A percentile compares a stretch with the other conserved stretches of the same genome.
phyloP scores from a whole-genome alignment of 1,140 invertebrate genomes.

The Microplitis mediator region DNA sequence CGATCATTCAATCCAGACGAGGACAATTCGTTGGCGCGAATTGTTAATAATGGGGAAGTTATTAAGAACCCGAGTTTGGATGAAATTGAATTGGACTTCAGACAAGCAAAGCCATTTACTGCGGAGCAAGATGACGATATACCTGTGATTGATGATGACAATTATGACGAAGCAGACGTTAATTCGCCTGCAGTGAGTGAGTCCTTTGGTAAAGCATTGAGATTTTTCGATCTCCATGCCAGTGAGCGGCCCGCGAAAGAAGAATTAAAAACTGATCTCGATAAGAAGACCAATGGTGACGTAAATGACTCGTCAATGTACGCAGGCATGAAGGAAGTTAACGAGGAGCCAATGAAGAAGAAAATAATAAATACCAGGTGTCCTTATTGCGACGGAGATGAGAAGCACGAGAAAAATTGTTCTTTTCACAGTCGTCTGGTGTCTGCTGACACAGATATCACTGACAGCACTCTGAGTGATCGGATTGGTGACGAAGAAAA shows the following conservation, averaged over 20 bases:
- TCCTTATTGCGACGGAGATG: slow-evolving; percentile 46
- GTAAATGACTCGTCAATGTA: slow-evolving; percentile 36
- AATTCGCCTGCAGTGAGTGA: slow-evolving; percentile 5
- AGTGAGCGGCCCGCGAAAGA: slow-evolving; percentile 23
- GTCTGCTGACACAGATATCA: background rate
- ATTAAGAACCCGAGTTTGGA: slow-evolving; percentile 45
- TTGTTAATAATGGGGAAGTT: slow-evolving; percentile 51
- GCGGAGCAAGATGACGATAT: slow-evolving; percentile 16
- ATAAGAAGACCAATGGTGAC: slow-evolving; percentile 33
- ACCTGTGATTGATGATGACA: background rate
- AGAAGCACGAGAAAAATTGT: slow-evolving; percentile 33
- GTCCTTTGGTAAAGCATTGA: slow-evolving; percentile 42
- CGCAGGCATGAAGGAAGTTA: slow-evolving; percentile 41
- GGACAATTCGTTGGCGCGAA: slow-evolving; percentile 50
- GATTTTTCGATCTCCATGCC: slow-evolving; percentile 42
- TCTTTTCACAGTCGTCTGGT: background rate
- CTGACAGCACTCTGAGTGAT: background rate
- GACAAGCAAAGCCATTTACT: slow-evolving; percentile 32
- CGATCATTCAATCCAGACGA: slow-evolving; percentile 49
- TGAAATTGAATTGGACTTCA: slow-evolving; percentile 50
- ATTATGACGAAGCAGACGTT: background rate
- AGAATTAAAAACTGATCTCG: slow-evolving; percentile 38
- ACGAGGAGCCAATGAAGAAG: slow-evolving; percentile 53
- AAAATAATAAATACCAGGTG: slow-evolving; percentile 46
- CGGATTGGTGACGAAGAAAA: background rate